Evolutionary conservation across 2,888 invertebrate genomes (phyloP), one percentile per base, ranked within the genome.

Genomic region (Aphidoletes aphidimyza): DNA sequence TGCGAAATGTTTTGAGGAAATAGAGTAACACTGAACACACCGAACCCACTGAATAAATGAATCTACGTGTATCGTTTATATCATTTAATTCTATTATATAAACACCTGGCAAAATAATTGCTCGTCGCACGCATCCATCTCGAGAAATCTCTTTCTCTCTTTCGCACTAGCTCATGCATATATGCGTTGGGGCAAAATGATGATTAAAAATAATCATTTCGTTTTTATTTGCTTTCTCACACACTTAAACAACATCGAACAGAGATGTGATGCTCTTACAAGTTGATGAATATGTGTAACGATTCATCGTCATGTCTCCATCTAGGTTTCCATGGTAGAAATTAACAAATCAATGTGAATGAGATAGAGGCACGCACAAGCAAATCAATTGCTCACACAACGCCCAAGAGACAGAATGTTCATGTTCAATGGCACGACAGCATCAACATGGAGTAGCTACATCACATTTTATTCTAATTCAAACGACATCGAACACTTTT

Each of bases 181-280:
- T 69, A 14, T 69, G 19, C 30, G 26, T 30, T 69, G 69, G 30
- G 30, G 69, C 69, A 69, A 69, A 69, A 69, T 69, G 69, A 69
- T 69, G 69, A 69, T 69, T 69, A 69, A 69, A 69, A 69, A 69
- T 69, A 69, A 69, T 69, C 69, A 69, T 69, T 69, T 30, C n/a
- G 30, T 14, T 30, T 69, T 30, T 30, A n/a, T 54, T 54, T 54
- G 54, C 54, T 54, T 19, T 5, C 22, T 5, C 26, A 5, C 26
- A 3, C 17, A 2, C 26, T 0, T 54, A 26, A n/a, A 54, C 22
- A 54, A 26, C 54, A 26, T 54, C n/a, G n/a, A n/a, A n/a, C n/a
- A n/a, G n/a, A 54, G 17, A 39, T 47, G 47, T 47, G 17, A 47
- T 47, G n/a, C n/a, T n/a, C n/a, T n/a, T n/a, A n/a, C n/a, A n/a